Evolutionary conservation across 53 echinoderm and acorn worm genomes (phyloP).

Genomic region (Luidia sarsii): DNA sequence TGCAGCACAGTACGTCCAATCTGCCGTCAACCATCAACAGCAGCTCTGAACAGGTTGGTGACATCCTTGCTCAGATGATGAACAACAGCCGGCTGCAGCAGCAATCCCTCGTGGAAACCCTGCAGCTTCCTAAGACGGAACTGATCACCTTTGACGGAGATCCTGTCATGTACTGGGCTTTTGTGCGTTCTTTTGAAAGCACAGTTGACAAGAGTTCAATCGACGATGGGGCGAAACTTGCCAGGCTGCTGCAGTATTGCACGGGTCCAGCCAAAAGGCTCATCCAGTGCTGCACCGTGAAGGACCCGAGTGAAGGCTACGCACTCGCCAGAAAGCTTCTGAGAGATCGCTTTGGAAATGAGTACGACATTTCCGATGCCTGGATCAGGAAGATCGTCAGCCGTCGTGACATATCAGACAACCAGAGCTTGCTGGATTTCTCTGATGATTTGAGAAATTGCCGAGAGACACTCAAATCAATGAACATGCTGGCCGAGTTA

Average conservation of each 20-base stretch:
- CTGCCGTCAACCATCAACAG: not conserved
- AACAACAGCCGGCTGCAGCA: slow-evolving; percentile 12
- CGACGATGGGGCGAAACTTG: slow-evolving; percentile 29
- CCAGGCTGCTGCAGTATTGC: slow-evolving; percentile 11
- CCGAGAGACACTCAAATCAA: slow-evolving; percentile 36
- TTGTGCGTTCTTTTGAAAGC: slow-evolving; percentile 40
- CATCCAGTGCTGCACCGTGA: slow-evolving; percentile 28
- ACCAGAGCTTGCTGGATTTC: slow-evolving; percentile 22
- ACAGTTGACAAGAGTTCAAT: slow-evolving; percentile 10
- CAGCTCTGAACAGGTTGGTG: not conserved
- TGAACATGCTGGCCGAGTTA: slow-evolving; percentile 46
- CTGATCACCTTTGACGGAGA: slow-evolving; percentile 34
- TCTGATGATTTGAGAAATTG: slow-evolving; percentile 59
- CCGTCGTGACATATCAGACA: slow-evolving; percentile 11
- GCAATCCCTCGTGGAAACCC: slow-evolving; percentile 27
- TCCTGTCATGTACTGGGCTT: slow-evolving; percentile 28
- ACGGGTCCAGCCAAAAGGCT: slow-evolving; percentile 31
- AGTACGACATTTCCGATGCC: slow-evolving; percentile 41
- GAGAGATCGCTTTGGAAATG: slow-evolving; percentile 27
- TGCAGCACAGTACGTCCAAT: not conserved
- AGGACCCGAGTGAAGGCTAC: slow-evolving; percentile 32
- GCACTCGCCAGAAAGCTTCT: slow-evolving; percentile 12
- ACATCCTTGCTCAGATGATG: slow-evolving; percentile 22
- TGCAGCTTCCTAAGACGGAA: slow-evolving; percentile 34
- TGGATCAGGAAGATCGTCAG: slow-evolving; percentile 58